Evolutionary conservation across 2,888 invertebrate species (phyloP).

Genomic region (Pammene fasciana): DNA sequence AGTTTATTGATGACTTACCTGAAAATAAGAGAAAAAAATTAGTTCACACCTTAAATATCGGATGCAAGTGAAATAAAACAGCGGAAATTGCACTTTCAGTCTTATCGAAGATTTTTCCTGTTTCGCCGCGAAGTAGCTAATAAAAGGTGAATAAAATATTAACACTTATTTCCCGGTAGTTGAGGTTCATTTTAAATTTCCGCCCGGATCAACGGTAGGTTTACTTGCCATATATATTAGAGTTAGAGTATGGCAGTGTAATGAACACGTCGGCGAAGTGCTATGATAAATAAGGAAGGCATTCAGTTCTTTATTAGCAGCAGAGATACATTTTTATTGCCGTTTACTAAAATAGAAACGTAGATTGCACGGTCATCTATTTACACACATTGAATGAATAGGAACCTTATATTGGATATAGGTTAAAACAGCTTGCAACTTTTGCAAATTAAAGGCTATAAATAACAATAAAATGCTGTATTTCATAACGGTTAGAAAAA

Average conservation of each 20-base stretch:
- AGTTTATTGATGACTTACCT: conserved; percentile 46
- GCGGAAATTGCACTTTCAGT: conserved; percentile 39
- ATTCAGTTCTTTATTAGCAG: conserved; percentile 17
- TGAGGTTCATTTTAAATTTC: conserved; percentile 43
- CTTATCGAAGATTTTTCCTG: conserved; percentile 50
- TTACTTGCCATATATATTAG: conserved; percentile 38
- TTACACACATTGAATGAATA: too few relatives aligned
- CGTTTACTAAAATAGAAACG: too few relatives aligned
- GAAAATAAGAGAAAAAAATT: conserved; percentile 44
- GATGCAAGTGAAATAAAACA: conserved; percentile 29
- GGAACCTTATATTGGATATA: too few relatives aligned
- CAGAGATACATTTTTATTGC: background rate
- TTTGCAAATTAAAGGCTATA: too few relatives aligned
- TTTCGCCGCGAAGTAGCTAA: conserved; percentile 52
- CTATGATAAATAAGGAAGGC: conserved; percentile 12
- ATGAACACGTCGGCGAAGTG: conserved; percentile 27
- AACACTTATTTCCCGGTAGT: conserved; percentile 45
- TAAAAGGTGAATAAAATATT: conserved; percentile 56
- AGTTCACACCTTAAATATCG: conserved; percentile 16
- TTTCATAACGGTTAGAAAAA: too few relatives aligned
- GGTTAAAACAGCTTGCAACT: too few relatives aligned
- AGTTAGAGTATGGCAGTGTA: conserved; percentile 24
- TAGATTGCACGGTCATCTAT: too few relatives aligned
- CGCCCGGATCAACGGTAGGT: conserved; percentile 36
- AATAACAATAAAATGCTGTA: too few relatives aligned